Evolutionary conservation across 2,888 invertebrate genomes (phyloP).

Genomic region (Tolmerus cingulatus): DNA sequence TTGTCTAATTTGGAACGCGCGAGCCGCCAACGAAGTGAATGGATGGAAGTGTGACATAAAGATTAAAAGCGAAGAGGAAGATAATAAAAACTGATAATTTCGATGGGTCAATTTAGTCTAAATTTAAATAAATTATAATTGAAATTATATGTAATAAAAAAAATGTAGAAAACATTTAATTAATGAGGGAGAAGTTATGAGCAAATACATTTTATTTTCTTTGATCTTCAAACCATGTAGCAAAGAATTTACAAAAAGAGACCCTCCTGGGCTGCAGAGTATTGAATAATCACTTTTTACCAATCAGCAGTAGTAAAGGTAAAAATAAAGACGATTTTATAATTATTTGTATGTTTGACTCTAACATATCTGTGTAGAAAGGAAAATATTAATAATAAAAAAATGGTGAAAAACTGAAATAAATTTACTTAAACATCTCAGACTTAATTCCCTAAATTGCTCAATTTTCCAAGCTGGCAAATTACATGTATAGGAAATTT

Average conservation of each 20-base stretch:
- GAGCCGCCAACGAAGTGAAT: background rate
- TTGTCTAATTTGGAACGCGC: background rate
- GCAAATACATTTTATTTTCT: no score
- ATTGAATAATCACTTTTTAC: no score
- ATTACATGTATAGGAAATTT: background rate
- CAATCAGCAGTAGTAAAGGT: background rate
- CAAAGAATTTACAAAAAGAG: no score
- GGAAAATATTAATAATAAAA: background rate
- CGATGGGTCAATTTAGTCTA: background rate
- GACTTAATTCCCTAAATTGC: background rate
- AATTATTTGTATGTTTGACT: background rate
- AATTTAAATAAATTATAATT: background rate
- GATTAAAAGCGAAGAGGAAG: background rate
- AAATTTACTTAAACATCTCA: background rate
- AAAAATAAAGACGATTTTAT: background rate
- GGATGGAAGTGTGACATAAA: background rate
- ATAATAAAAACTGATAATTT: background rate
- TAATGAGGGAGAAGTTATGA: no score
- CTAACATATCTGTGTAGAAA: background rate
- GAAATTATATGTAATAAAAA: no score
- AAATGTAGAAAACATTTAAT: no score
- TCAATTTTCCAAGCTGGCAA: background rate
- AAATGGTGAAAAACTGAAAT: background rate
- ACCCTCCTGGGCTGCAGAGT: no score
- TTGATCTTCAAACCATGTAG: no score